Evolutionary conservation across 2,888 invertebrate species (phyloP), one percentile per base, ranked within the genome.

Genomic region (Campoplex capitator): DNA sequence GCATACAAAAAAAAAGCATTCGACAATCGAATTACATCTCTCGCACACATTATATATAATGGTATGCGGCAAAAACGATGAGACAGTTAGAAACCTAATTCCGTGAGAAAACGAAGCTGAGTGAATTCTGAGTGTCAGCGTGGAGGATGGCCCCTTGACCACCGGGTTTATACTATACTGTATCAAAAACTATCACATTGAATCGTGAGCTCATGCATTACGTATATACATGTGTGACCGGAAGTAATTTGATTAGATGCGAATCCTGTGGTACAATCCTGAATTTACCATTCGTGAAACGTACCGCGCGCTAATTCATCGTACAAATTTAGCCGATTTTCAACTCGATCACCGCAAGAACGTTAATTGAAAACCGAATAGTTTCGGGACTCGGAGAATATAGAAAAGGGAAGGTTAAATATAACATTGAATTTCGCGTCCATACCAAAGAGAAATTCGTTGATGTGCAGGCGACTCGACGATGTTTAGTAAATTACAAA

Each of bases 341-440:
- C 82, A 82, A 82, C 68, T 70, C 75, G 67, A 76, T n/a, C 51
- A 28, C 54, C 82, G 45, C 82, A 82, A 82, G 82, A 87, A 84
- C 84, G 84, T 84, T 87, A 87, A 87, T 87, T 84, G 84, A 87
- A 87, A 87, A 84, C 78, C 74, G 82, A 75, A 87, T 74, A 74
- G 79, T 86, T 73, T 28, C 68, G 65, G 42, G 11, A 23, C 65
- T 23, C 54, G 7, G n/a, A 7, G 70, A 32, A 45, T 81, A 67
- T 35, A 73, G n/a, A 48, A 62, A 51, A 42, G 42, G 18, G 32
- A 18, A 65, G 76, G 23, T 81, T 71, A 79, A 75, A 74, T 58
- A 42, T 68, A 56, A 48, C 56, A 68, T 79, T 28, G 65, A 48
- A 51, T 76, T 32, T 13, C 6, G 32, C 62, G 13, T 9, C 3